Evolutionary conservation across 2,113 vertebrate genomes (phyloP).

Genomic region (Ariopsis seemanni): DNA sequence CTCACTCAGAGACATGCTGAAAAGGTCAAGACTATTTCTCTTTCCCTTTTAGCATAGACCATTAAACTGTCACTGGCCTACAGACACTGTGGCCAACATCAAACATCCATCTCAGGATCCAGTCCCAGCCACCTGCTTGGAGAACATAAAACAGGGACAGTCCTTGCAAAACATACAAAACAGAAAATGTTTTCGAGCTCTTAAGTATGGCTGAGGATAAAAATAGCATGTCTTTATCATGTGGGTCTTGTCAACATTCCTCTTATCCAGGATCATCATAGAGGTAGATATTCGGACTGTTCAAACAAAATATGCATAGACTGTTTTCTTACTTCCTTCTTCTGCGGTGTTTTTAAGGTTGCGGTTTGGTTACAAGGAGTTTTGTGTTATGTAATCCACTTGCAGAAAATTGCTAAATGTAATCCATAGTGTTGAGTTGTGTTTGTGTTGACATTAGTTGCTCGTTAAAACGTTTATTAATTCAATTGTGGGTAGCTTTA

Average conservation of each 20-base stretch:
- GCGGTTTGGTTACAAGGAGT: not conserved
- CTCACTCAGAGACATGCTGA: constrained; percentile 8
- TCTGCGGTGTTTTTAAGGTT: not conserved
- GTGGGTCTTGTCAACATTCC: constrained; percentile 41
- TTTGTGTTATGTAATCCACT: not conserved
- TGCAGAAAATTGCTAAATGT: not conserved
- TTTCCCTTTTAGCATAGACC: not conserved
- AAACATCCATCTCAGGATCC: not conserved
- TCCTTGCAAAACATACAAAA: constrained; percentile 27
- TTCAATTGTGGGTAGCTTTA: not conserved
- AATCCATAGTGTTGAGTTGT: not conserved
- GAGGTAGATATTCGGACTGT: constrained; percentile 18
- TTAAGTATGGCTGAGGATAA: constrained; percentile 23
- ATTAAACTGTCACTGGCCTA: not conserved
- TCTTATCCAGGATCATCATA: constrained; percentile 31
- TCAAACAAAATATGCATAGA: not conserved
- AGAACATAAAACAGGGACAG: not conserved
- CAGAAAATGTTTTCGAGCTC: constrained; percentile 23
- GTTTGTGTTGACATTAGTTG: not conserved
- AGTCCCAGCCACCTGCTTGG: not conserved
- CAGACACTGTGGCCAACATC: not conserved
- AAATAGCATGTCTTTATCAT: constrained; percentile 19
- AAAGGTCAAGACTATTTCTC: constrained; percentile 21
- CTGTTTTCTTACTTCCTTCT: constrained; percentile 2
- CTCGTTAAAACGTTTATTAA: not conserved